A percentile compares a stretch with the other conserved stretches of the same genome.
Conservation (phyloP, 2,113 vertebrate genomes). For the Pimephales promelas region DNA sequence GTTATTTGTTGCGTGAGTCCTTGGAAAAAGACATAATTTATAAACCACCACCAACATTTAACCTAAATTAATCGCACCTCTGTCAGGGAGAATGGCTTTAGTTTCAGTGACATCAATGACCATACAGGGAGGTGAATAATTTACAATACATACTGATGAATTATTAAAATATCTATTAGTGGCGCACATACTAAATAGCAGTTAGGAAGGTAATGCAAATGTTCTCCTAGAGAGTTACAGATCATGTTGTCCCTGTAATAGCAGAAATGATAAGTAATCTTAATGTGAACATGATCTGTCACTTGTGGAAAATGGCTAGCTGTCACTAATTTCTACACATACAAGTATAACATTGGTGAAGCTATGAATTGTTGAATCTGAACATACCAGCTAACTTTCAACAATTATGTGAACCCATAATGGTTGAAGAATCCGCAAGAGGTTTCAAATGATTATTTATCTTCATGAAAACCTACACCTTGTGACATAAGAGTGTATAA, state of each 20-base stretch:
- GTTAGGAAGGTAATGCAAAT: conserved; percentile 19
- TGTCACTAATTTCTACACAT: not conserved
- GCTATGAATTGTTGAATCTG: not conserved
- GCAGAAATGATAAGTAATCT: conserved; percentile 2
- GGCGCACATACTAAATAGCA: conserved; percentile 49
- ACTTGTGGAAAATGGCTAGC: not conserved
- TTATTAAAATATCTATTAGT: conserved; percentile 56
- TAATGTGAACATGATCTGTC: not conserved
- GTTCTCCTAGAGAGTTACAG: conserved; percentile 37
- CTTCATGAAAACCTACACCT: conserved; percentile 33
- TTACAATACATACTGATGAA: conserved; percentile 47
- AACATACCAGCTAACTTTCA: not conserved
- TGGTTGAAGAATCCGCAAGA: not conserved
- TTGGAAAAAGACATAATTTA: not conserved
- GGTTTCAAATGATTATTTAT: not conserved
- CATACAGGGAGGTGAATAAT: conserved; percentile 47
- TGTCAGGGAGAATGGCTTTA: conserved; percentile 28
- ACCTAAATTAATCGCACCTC: not conserved
- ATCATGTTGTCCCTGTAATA: conserved; percentile 15
- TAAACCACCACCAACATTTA: not conserved
- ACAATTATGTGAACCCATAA: not conserved
- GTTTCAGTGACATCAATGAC: conserved; percentile 42
- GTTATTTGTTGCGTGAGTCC: not conserved
- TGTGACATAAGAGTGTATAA: not conserved
- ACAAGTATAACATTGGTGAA: not conserved